Evolutionary conservation across 2,888 invertebrate genomes (phyloP), one percentile per base, ranked within the genome.

Genomic region (Xylota segnis): DNA sequence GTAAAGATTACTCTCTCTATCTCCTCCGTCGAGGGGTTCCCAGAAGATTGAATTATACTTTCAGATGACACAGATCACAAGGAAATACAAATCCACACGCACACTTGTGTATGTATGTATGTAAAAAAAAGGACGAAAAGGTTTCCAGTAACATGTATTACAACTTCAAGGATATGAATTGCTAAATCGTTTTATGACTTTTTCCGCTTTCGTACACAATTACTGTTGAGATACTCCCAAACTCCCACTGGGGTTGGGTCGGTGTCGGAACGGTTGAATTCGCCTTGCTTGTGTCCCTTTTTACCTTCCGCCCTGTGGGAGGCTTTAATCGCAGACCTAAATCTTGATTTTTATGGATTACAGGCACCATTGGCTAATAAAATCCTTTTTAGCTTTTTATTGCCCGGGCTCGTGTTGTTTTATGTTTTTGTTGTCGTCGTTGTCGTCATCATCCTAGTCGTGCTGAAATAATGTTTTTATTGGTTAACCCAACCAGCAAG

Each of bases 81-180:
- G 45, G 37, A 32, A 34, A 32, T 18, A 63, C 32, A 18, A 27
- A 54, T n/a, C n/a, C 72, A 14, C 3, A 12, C 10, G 10, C 43
- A 29, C 43, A 5, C 43, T 40, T 27, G 7, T 23, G 58, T 16
- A 7, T 5, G 14, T 3, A 16, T 4, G n/a, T n/a, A n/a, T n/a
- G n/a, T n/a, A n/a, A 9, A 10, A 3, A 6, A 23, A 4, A 5
- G 5, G 16, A 52, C 23, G 32, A 4, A 47, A 23, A 27, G 34
- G 37, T 47, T 12, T 12, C 5, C 23, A 47, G 29, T 29, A 29
- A 27, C 14, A 56, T 54, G 54, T 75, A 76, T 77, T 63, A 81
- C 81, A 81, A 76, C 76, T 75, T 84, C 81, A 81, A 84, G 84
- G 84, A 84, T 84, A 84, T 81, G 84, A 84, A 84, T 84, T 84